Evolutionary conservation across 2,888 invertebrate genomes (phyloP).

Genomic region (Elaeidobius kamerunicus): DNA sequence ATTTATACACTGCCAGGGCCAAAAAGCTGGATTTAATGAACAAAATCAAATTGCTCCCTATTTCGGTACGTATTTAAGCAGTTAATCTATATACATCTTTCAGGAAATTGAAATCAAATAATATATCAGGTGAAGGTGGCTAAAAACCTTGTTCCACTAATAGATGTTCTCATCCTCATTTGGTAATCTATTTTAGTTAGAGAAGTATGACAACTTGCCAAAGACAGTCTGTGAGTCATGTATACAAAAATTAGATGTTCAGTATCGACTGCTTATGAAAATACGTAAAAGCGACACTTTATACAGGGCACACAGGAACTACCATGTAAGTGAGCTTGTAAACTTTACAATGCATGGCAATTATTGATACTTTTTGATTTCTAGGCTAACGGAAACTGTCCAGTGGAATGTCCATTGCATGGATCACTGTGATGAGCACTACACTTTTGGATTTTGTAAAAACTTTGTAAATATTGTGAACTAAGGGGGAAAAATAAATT

Average conservation of each 20-base stretch:
- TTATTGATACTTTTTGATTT: too few relatives aligned
- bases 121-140: too few relatives aligned
- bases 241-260: conserved; percentile 54
- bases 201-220: conserved; percentile 56
- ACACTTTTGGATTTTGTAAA: too few relatives aligned
- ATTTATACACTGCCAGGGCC: conserved; percentile 79
- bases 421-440: too few relatives aligned
- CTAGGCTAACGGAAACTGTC: conserved; percentile 45
- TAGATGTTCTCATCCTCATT: too few relatives aligned
- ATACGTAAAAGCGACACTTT: conserved; percentile 48
- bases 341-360: too few relatives aligned
- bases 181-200: conserved; percentile 44
- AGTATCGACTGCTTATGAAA: conserved; percentile 53
- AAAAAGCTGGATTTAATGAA: conserved; percentile 70
- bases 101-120: too few relatives aligned
- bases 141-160: too few relatives aligned
- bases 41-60: conserved; percentile 78
- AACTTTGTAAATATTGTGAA: too few relatives aligned
- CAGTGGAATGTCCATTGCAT: conserved; percentile 44
- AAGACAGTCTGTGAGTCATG: conserved; percentile 64
- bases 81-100: too few relatives aligned
- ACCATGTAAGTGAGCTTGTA: conserved; percentile 45
- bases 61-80: conserved; percentile 66
- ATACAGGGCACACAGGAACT: conserved; percentile 42
- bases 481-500: too few relatives aligned